A percentile compares a stretch with the other conserved stretches of the same genome.
Conservation (phyloP, 1,140 invertebrate species). For the Drosophila nikananu region DNA sequence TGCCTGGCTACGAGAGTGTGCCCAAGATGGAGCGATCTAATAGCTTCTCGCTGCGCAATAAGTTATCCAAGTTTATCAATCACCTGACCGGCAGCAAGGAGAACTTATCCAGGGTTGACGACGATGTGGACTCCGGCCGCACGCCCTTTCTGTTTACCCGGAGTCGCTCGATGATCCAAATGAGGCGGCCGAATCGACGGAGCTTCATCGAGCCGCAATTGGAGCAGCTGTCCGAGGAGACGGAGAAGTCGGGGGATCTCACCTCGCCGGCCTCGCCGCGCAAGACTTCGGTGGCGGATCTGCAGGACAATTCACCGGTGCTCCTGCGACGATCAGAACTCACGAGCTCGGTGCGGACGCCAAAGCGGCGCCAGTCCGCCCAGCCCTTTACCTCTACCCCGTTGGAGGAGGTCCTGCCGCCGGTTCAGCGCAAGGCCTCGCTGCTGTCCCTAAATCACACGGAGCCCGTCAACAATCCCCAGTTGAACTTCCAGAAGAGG, state of each 20-base stretch:
- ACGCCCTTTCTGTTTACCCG: slow-evolving; percentile 75
- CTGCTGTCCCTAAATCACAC: slow-evolving; percentile 46
- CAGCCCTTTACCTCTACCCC: slow-evolving; percentile 65
- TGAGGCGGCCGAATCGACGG: slow-evolving; percentile 72
- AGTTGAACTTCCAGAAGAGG: slow-evolving; percentile 75
- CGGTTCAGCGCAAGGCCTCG: slow-evolving; percentile 53
- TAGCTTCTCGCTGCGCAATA: slow-evolving; percentile 73
- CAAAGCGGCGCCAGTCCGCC: slow-evolving; percentile 56
- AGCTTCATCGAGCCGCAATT: slow-evolving; percentile 81
- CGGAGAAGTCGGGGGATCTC: slow-evolving; percentile 68
- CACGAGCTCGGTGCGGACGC: slow-evolving; percentile 45
- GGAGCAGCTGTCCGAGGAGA: slow-evolving; percentile 81
- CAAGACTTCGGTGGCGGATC: slow-evolving; percentile 71
- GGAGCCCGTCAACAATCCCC: slow-evolving; percentile 54
- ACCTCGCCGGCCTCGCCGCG: slow-evolving; percentile 70
- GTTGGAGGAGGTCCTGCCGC: slow-evolving; percentile 37
- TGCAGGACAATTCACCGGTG: slow-evolving; percentile 35
- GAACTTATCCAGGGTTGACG: slow-evolving; percentile 27
- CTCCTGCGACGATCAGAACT: slow-evolving; percentile 46
- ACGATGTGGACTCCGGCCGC: slow-evolving; percentile 54
- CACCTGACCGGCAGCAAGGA: slow-evolving; percentile 80
- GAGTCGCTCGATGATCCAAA: slow-evolving; percentile 81
- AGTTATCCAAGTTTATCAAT: slow-evolving; percentile 74
- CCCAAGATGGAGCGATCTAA: slow-evolving; percentile 81
- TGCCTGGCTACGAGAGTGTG: slow-evolving; percentile 46